Evolutionary conservation across 1,140 invertebrate species (phyloP).

Genomic region (Andricus grossulariae): DNA sequence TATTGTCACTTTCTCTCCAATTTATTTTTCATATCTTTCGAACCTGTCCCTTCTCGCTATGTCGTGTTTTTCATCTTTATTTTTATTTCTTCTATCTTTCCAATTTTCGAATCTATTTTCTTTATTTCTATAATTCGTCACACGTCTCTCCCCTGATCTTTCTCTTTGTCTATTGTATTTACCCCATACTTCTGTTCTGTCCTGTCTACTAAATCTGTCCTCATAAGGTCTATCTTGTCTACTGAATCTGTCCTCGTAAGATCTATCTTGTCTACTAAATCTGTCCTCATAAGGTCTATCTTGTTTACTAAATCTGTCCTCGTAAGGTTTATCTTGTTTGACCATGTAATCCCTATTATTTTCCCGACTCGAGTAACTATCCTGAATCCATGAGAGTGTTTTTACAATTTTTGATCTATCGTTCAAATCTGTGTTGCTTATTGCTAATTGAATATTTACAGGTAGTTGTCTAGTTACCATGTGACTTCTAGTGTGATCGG

Average conservation of each 20-base stretch:
- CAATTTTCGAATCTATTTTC: not conserved
- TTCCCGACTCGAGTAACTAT: no score
- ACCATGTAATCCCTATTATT: no score
- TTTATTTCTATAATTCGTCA: not conserved
- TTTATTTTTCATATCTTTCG: not conserved
- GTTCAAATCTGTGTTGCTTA: constrained; percentile 34
- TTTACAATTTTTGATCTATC: constrained; percentile 24
- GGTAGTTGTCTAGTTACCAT: constrained; percentile 37
- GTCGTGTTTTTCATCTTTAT: not conserved
- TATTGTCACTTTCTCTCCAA: no score
- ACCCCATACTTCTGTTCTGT: not conserved
- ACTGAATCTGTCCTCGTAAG: no score
- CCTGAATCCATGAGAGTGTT: no score
- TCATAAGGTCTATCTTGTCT: not conserved
- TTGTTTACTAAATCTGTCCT: no score
- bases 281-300: no score
- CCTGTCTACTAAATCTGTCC: constrained; percentile 32
- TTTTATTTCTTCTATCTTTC: not conserved
- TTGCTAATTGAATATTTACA: constrained; percentile 24
- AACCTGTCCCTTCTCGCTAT: not conserved
- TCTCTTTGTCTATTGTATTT: no score
- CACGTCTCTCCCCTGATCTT: not conserved
- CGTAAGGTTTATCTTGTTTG: no score
- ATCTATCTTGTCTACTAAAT: no score
- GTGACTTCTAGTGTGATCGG: constrained; percentile 33